phyloP scores from a whole-genome alignment of 2,888 invertebrate species.

The Miltochrista miniata region DNA sequence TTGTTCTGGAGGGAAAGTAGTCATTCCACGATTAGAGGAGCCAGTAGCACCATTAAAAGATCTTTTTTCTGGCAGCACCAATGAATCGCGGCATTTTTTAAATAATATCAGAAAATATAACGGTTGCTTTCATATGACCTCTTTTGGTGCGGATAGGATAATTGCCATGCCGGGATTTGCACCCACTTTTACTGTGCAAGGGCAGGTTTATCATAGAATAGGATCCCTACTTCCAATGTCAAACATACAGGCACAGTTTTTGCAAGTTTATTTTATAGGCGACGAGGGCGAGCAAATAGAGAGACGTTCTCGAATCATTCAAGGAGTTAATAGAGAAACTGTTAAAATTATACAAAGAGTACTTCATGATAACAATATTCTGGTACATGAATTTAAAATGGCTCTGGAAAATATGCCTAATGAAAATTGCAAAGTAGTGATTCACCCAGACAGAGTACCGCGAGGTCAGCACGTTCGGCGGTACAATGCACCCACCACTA shows the following conservation, averaged over 20 bases:
- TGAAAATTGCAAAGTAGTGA: slow-evolving; percentile 40
- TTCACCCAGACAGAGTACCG: slow-evolving; percentile 39
- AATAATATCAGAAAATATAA: slow-evolving; percentile 24
- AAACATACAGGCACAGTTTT: slow-evolving; percentile 34
- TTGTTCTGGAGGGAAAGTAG: slow-evolving; percentile 26
- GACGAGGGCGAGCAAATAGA: no score
- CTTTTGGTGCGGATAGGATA: slow-evolving; percentile 33
- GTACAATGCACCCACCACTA: no score
- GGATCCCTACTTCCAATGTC: slow-evolving; percentile 29
- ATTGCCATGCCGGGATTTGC: slow-evolving; percentile 32
- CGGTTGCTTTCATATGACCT: slow-evolving; percentile 35
- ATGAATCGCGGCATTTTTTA: neutral
- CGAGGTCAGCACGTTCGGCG: slow-evolving; percentile 38
- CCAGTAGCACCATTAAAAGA: slow-evolving; percentile 22
- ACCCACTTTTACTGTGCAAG: slow-evolving; percentile 39
- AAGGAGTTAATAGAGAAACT: slow-evolving; percentile 32
- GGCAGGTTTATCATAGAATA: slow-evolving; percentile 43
- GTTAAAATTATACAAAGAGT: slow-evolving; percentile 40
- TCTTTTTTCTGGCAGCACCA: slow-evolving; percentile 3
- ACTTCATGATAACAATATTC: slow-evolving; percentile 35
- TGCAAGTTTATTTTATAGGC: slow-evolving; percentile 48
- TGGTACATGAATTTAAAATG: slow-evolving; percentile 19
- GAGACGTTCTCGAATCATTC: slow-evolving; percentile 31
- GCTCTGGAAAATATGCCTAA: slow-evolving; percentile 9
- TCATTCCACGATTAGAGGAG: slow-evolving; percentile 14